Conservation (phyloP, 1,140 invertebrate genomes). For the Pogonus chalceus region DNA sequence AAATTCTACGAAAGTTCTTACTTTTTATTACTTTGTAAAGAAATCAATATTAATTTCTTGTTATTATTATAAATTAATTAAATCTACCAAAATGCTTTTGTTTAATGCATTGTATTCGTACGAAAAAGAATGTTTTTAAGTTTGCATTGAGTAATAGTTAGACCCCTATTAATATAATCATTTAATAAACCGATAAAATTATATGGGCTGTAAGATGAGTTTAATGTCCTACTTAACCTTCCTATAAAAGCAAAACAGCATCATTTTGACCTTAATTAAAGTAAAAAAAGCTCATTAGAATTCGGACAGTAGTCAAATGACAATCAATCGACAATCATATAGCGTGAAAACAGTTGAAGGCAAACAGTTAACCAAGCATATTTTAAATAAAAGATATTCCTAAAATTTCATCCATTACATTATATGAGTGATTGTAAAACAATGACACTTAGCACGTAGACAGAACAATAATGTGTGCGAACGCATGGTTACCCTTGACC, state of each 20-base stretch:
- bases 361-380: neutral
- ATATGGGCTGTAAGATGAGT: neutral
- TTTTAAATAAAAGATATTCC: neutral
- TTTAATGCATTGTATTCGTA: neutral
- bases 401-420: neutral
- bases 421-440: neutral
- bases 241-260: neutral
- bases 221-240: neutral
- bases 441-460: slow-evolving; percentile 2
- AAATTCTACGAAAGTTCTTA: no score
- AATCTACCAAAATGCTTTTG: no score
- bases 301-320: slow-evolving; percentile 1
- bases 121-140: neutral
- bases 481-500: neutral
- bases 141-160: neutral
- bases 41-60: no score
- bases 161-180: neutral
- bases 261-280: neutral
- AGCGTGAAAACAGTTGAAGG: neutral
- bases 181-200: neutral
- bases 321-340: neutral
- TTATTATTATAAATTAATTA: no score
- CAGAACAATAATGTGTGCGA: neutral
- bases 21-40: no score
- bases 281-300: slow-evolving; percentile 1